Base-by-base conservation (phyloP, 2,888 invertebrate species). In the Lasius platythorax region DNA sequence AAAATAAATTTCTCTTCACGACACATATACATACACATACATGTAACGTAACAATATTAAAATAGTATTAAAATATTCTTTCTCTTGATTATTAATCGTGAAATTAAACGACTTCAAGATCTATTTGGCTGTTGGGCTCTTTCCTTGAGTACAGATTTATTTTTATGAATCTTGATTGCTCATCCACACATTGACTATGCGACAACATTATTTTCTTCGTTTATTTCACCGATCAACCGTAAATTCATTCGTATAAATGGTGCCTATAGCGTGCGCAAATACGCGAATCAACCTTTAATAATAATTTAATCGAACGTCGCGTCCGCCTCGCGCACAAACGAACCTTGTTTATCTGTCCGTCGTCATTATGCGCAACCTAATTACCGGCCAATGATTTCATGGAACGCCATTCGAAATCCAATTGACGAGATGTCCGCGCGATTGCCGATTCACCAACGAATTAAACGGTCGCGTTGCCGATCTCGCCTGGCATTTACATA, bases 401-500 rank as follows among this genome's bases (percentile, higher is more conserved):
- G 88, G 91, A 91, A 89, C 91, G 89, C 85, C 83, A 84, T 81
- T 87, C 87, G 87, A 90, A 90, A 88, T 89, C 82, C 88, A 88
- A 90, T 85, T 89, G 89, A 87, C 87, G 85, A 85, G 85, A 87
- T 85, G 85, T 81, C 84, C 84, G 67, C 78, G 70, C 87, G 87
- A 90, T 89, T 84, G 85, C 68, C 89, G 85, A 90, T 86, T 87
- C 90, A 86, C 78, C 85, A 87, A 84, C 89, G 89, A 90, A 91
- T 92, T 92, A 91, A 90, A 91, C 87, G 87, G 73, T 63, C 87
- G 89, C 87, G 87, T 91, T 89, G 90, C 89, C 91, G 90, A 86
- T 90, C 53, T 53, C 90, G 83, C 37, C 86, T 83, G 56, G 82
- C 90, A 93, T 93, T 93, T 92, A 91, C 93, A 93, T 93, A 92